Evolutionary conservation across 1,140 invertebrate species (phyloP), one percentile per base, ranked within the genome.

Genomic region (Lasioglossum albipes): DNA sequence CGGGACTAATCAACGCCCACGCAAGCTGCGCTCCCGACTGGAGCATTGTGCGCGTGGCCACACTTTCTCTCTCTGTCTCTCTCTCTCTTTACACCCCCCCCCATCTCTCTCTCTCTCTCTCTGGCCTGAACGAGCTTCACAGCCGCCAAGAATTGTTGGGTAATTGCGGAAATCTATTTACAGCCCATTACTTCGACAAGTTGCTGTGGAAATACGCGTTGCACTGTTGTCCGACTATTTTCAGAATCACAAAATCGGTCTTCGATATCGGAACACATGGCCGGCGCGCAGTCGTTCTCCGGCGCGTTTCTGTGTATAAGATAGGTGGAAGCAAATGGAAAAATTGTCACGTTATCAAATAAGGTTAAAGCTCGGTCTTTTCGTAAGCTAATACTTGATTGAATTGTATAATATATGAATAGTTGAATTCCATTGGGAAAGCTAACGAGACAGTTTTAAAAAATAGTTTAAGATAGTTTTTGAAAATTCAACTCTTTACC

Each of bases 1-100:
- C 72, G 45, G 79, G 62, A 36, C 89, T 88, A 89, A 90, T 88
- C 90, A 89, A 90, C 91, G 89, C 91, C 91, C 89, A 91, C 90
- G 86, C 90, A 79, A 79, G 77, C 77, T 79, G 77, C 62, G 45
- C 59, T 54, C 20, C 49, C 20, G 52, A 36, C 12, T 45, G 49
- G 20, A 42, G 62, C 61, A 79, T 79, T 79, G 77, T 79, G 61
- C 16, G 20, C 27, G 59, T 54, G 52, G 52, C 75, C 62, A 54
- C 66, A 20, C 18, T 13, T 7, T 36, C 36, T 36, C 36, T 36
- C 5, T 36, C 36, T 36, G 3, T 36, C 36, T 36, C 36, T 36
- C 36, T 36, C 36, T 36, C 36, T 36, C 36, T 36, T 5, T 36
- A 27, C 27, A 27, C 27, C 36, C 3, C 36, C 5, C 36, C 3